phyloP scores from a whole-genome alignment of 1,140 invertebrate species.

The Apis mellifera region Amel_HAv3.1 CM009937.2:12773501-12774000 shows the following conservation, averaged over 20 bases:
- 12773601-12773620: background rate
- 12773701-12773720: slow-evolving; percentile 55
- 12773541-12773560: too few species aligned
- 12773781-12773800: slow-evolving; percentile 24
- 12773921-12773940: slow-evolving; percentile 49
- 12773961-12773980: too few species aligned
- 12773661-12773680: slow-evolving; percentile 39
- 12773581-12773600: background rate
- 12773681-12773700: slow-evolving; percentile 43
- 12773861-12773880: slow-evolving; percentile 35
- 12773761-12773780: slow-evolving; percentile 60
- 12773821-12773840: background rate
- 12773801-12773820: background rate
- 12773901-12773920: background rate
- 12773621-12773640: slow-evolving; percentile 17
- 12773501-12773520: too few species aligned
- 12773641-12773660: slow-evolving; percentile 45
- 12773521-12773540: too few species aligned
- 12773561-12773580: too few species aligned
- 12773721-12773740: slow-evolving; percentile 45
- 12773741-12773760: slow-evolving; percentile 51
- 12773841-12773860: slow-evolving; percentile 8
- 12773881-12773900: slow-evolving; percentile 39
- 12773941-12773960: background rate
- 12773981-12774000: too few species aligned